Conservation (phyloP, 2,797 vertebrate genomes). For the Yasuhikotakia modesta region DNA sequence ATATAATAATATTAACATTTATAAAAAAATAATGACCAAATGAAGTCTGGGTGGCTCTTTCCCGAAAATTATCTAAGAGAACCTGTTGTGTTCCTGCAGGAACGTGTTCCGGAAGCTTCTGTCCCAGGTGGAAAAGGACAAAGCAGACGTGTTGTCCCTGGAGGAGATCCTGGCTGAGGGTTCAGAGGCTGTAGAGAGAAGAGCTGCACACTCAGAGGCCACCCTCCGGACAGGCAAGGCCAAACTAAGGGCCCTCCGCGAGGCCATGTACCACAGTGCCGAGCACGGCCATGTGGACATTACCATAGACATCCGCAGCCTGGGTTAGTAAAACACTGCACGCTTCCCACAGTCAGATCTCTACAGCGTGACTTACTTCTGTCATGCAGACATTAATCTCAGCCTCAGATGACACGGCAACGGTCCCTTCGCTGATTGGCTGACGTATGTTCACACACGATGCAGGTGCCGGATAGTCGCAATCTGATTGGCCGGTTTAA, state of each 20-base stretch:
- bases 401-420: slow-evolving; percentile 37
- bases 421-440: not conserved
- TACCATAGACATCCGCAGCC: slow-evolving; percentile 86
- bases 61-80: slow-evolving; percentile 88
- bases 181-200: slow-evolving; percentile 70
- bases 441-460: not conserved
- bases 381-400: slow-evolving; percentile 40
- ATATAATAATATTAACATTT: too few relatives aligned
- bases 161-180: slow-evolving; percentile 84
- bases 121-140: slow-evolving; percentile 79
- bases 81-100: slow-evolving; percentile 58
- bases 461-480: not conserved
- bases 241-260: slow-evolving; percentile 81
- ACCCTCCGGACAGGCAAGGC: slow-evolving; percentile 81
- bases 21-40: too few relatives aligned
- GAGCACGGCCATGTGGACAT: slow-evolving; percentile 86
- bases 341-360: slow-evolving; percentile 72
- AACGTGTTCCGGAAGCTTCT: slow-evolving; percentile 82
- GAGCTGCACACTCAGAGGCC: slow-evolving; percentile 68
- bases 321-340: slow-evolving; percentile 75
- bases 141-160: slow-evolving; percentile 79
- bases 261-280: slow-evolving; percentile 86
- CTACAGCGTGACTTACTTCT: slow-evolving; percentile 78
- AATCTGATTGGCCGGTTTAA: not conserved
- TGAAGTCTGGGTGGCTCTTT: too few relatives aligned